Evolutionary conservation across 2,113 vertebrate species (phyloP), one percentile per base, ranked within the genome.

Genomic region (Mobula birostris): DNA sequence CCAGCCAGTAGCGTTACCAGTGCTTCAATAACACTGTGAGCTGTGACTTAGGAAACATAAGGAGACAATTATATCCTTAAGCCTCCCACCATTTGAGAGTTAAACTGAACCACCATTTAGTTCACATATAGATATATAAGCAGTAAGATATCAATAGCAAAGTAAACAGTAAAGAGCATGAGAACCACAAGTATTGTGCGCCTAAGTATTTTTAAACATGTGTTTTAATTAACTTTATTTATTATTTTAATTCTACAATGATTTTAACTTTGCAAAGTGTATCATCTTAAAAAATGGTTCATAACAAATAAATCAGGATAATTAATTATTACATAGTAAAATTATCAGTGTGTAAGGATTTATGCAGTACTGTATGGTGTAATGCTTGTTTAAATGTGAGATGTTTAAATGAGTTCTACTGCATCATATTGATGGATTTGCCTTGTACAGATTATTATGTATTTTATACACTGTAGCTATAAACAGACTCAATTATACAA

Each of bases 401-500:
- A 8, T 29, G 24, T 48, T 93, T 93, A 74, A 74, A 74, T 93
- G 24, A 76, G 91, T n/a, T 14, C 36, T 36, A 93, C 68, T 93
- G 90, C 21, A 93, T 72, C 68, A 76, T 56, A 56, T 15, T 93
- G 91, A 90, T 36, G 15, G 85, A 93, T 93, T 93, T 93, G 40
- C 32, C 68, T 40, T 29, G 12, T 15, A 27, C 70, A 56, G 36
- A 93, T 70, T 74, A 66, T 74, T 32, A 48, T 56, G 56, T 93
- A 93, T 93, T 76, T 93, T 76, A 74, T 70, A 74, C 21, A 5
- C 8, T 40, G 40, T 12, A 74, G 70, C 21, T 93, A 74, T 93
- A 74, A 93, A 93, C 32, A 93, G 70, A 93, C 68, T 93, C 40
- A 74, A 93, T 40, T 74, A 48, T 56, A 93, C 68, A 93, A 40